Base-by-base conservation (phyloP, 2,113 vertebrate genomes). In the Lethenteron reissneri region DNA sequence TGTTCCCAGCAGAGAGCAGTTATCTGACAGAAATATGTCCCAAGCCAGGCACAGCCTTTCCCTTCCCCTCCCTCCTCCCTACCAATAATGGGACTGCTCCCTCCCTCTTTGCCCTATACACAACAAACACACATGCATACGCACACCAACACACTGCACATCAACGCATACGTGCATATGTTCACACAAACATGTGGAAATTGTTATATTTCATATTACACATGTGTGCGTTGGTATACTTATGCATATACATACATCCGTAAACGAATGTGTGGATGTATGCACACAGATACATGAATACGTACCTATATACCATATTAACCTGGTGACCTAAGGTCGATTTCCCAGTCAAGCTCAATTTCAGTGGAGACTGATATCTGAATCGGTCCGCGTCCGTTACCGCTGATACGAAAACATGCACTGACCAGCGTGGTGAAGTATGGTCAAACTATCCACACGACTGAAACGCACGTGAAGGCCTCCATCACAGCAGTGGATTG, bases 21-120 rank as follows among this genome's bases (percentile, higher is more conserved):
- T 68, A 68, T 68, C 64, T 68, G 64, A 68, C 64, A 68, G 64
- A 68, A 68, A 68, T 68, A 68, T 68, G 64, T 68, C 64, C 25
- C 25, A 11, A 68, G 64, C 64, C 10, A 25, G 64, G 64, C 64
- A 17, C 25, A 41, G 41, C 41, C 41, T 41, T 41, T 41, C 41
- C 41, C 41, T 41, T 41, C 41, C 41, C 41, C 41, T 41, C 41
- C 41, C 41, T 41, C 41, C 41, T 41, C 41, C 41, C 41, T 41
- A 41, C 41, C 41, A 41, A 41, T 41, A 41, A 41, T 41, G 41
- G 41, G 41, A 41, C 41, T 41, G 6, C 41, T 41, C 41, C 41
- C 41, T 41, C 41, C 41, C 41, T 41, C 41, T 41, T 64, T 64
- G 14, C 17, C 60, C 60, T 64, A 19, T 14, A 64, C 17, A 64